Evolutionary conservation across 2,888 invertebrate species (phyloP).

Genomic region (Linhomoeus sp.): DNA sequence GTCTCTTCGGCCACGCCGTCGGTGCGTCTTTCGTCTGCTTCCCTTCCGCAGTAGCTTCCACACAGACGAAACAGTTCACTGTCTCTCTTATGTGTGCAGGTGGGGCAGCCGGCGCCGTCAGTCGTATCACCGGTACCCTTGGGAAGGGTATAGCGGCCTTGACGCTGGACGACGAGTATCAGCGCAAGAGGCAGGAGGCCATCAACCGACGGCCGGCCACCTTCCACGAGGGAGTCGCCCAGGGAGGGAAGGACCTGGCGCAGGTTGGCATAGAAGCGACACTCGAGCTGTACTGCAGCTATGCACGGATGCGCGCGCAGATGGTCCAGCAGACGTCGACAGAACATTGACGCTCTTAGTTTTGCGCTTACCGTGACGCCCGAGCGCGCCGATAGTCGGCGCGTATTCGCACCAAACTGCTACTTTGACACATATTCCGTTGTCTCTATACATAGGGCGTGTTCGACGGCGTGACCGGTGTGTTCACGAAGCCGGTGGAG

Average conservation of each 20-base stretch:
- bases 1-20: conserved; percentile 82
- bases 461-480: conserved; percentile 83
- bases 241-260: conserved; percentile 78
- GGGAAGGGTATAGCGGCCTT: conserved; percentile 70
- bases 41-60: no score
- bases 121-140: conserved; percentile 46
- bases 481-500: conserved; percentile 79
- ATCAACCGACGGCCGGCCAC: conserved; percentile 69
- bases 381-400: no score
- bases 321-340: no score
- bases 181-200: conserved; percentile 69
- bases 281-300: not conserved
- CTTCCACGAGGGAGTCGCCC: conserved; percentile 46
- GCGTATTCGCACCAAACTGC: not conserved
- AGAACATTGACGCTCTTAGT: no score
- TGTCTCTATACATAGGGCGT: conserved; percentile 57
- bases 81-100: conserved; percentile 36
- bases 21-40: conserved; percentile 27
- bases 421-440: not conserved
- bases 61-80: no score
- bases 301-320: not conserved
- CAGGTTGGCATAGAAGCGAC: conserved; percentile 44
- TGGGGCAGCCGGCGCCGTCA: conserved; percentile 90
- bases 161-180: conserved; percentile 83
- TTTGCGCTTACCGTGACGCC: no score